These are phyloP conservation scores for Drosophila kanapiae DNA, from an alignment of 1,140 invertebrate genomes.

Conservation along the genomic window DNA sequence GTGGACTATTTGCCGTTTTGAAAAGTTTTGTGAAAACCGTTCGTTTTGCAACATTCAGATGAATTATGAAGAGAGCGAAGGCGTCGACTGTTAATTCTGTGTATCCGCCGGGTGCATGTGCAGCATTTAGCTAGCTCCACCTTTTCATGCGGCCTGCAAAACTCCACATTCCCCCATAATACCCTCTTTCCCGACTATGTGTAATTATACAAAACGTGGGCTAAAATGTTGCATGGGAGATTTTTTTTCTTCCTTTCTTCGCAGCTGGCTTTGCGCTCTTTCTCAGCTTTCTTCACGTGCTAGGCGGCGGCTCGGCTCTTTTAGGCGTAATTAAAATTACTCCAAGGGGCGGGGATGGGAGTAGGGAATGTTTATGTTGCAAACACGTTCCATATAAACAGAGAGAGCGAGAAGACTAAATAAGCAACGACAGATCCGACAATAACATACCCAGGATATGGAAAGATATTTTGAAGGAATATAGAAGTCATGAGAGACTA, in stretches of 20 bases:
- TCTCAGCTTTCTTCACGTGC: constrained; percentile 61
- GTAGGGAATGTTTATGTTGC: constrained; percentile 71
- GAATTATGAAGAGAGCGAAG: constrained; percentile 52
- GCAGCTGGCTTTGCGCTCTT: constrained; percentile 27
- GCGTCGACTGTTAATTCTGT: constrained; percentile 67
- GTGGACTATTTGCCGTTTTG: constrained; percentile 26
- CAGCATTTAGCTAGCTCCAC: constrained; percentile 73
- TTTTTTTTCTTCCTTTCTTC: constrained; percentile 55
- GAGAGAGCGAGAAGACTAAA: background rate
- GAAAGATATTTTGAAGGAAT: too few species aligned
- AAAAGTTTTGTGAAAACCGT: constrained; percentile 42
- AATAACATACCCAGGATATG: background rate
- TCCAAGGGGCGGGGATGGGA: constrained; percentile 10
- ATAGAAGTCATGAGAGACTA: too few species aligned
- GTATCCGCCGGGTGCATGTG: constrained; percentile 68
- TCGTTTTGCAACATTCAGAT: constrained; percentile 52
- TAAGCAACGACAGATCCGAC: background rate
- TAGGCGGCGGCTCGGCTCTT: constrained; percentile 58
- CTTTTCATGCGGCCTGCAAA: constrained; percentile 39
- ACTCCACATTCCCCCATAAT: constrained; percentile 31
- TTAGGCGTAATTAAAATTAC: constrained; percentile 83
- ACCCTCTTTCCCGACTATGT: constrained; percentile 22
- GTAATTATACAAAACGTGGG: constrained; percentile 65
- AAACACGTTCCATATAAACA: constrained; percentile 77
- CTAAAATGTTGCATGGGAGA: constrained; percentile 52